A percentile compares a stretch with the other conserved stretches of the same genome.
Evolutionary conservation across 2,113 vertebrate genomes (phyloP).

Genomic region (Petromus typicus): DNA sequence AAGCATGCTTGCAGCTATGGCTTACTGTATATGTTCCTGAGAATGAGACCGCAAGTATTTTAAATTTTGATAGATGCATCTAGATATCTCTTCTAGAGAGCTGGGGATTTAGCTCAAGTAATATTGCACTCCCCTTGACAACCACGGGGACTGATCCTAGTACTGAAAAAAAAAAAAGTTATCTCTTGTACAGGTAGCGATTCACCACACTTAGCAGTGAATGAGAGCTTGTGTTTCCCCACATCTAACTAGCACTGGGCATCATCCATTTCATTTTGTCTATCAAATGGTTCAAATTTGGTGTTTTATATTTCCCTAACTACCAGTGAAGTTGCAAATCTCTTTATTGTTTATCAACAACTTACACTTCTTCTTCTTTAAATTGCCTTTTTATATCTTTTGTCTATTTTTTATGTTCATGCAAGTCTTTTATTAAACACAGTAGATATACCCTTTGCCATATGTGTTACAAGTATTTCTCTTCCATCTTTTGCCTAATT

Average conservation of each 20-base stretch:
- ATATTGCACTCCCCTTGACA: too few relatives aligned
- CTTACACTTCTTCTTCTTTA: not conserved
- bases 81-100: not conserved
- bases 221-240: not conserved
- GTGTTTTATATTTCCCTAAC: not conserved
- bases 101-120: too few relatives aligned
- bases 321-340: not conserved
- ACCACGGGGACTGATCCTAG: too few relatives aligned
- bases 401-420: not conserved
- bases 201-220: not conserved
- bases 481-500: not conserved
- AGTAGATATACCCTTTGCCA: not conserved
- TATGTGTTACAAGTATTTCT: not conserved
- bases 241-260: not conserved
- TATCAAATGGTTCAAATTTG: not conserved
- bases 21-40: not conserved
- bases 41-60: not conserved
- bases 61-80: not conserved
- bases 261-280: not conserved
- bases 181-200: not conserved
- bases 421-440: not conserved
- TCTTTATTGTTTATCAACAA: not conserved
- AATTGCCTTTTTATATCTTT: not conserved
- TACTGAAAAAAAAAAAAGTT: too few relatives aligned
- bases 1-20: not conserved